Conservation (phyloP, 2,888 invertebrate genomes). For the Synanthedon andrenaeformis region DNA sequence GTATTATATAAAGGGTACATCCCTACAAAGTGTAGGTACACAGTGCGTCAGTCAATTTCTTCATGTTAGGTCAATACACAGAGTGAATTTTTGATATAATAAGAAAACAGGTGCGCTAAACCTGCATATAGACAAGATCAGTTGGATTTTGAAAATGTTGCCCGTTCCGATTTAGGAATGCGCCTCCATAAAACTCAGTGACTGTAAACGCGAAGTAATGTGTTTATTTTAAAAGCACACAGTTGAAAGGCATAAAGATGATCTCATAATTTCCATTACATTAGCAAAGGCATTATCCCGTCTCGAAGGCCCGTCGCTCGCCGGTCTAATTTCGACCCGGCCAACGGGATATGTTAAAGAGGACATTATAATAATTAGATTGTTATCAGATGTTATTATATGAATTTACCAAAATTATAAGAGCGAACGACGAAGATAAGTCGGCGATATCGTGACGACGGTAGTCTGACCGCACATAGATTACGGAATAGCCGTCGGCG, state of each 20-base stretch:
- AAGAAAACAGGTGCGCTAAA: too few relatives aligned
- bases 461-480: slow-evolving; percentile 46
- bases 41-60: too few relatives aligned
- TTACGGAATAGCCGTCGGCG: slow-evolving; percentile 49
- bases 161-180: slow-evolving; percentile 15
- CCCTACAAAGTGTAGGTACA: neutral
- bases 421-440: slow-evolving; percentile 55
- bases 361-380: slow-evolving; percentile 70
- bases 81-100: too few relatives aligned
- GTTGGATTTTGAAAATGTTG: too few relatives aligned
- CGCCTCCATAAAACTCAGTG: slow-evolving; percentile 25
- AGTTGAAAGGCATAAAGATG: slow-evolving; percentile 52
- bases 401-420: slow-evolving; percentile 66
- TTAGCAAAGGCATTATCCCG: slow-evolving; percentile 57
- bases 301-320: slow-evolving; percentile 31
- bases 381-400: slow-evolving; percentile 68
- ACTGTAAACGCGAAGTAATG: slow-evolving; percentile 34
- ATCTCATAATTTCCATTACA: slow-evolving; percentile 60
- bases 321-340: slow-evolving; percentile 50
- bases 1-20: slow-evolving; percentile 3
- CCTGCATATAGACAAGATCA: too few relatives aligned
- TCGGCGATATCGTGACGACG: slow-evolving; percentile 60
- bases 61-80: too few relatives aligned
- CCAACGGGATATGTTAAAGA: slow-evolving; percentile 66
- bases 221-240: slow-evolving; percentile 63